These are phyloP conservation scores for Pecten maximus DNA, from an alignment of 2,888 invertebrate species.

Conservation along the genomic window DNA sequence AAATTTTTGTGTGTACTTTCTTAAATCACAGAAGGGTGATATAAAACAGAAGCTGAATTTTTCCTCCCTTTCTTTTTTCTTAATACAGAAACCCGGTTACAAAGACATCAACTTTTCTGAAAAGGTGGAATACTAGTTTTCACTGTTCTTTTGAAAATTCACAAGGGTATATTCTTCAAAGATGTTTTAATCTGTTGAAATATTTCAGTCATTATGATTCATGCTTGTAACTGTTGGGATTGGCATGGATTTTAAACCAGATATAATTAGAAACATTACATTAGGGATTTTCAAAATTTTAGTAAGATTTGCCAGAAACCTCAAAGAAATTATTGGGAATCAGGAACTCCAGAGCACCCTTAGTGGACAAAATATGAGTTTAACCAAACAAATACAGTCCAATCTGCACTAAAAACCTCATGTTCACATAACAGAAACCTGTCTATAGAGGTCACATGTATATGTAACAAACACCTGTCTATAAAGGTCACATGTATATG, in stretches of 20 bases:
- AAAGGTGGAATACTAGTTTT: not conserved
- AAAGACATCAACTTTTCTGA: not conserved
- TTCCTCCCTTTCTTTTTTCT: not conserved
- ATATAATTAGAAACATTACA: not conserved
- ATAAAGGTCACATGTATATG: no score
- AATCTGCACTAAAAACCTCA: no score
- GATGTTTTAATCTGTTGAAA: not conserved
- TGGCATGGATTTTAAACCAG: not conserved
- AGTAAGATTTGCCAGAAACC: not conserved
- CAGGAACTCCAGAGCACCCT: not conserved
- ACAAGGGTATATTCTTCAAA: constrained; percentile 23
- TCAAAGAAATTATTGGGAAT: not conserved
- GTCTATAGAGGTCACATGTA: no score
- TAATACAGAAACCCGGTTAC: not conserved
- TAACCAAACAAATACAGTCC: no score
- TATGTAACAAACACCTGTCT: no score
- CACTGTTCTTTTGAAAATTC: not conserved
- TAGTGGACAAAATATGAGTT: no score
- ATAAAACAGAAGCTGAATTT: not conserved
- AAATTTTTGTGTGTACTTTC: not conserved
- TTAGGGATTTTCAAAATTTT: not conserved
- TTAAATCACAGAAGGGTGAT: not conserved
- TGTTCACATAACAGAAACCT: no score
- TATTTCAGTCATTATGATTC: not conserved
- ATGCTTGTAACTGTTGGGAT: not conserved